phyloP scores from a whole-genome alignment of 2,797 vertebrate genomes.

The Amblyraja radiata region DNA sequence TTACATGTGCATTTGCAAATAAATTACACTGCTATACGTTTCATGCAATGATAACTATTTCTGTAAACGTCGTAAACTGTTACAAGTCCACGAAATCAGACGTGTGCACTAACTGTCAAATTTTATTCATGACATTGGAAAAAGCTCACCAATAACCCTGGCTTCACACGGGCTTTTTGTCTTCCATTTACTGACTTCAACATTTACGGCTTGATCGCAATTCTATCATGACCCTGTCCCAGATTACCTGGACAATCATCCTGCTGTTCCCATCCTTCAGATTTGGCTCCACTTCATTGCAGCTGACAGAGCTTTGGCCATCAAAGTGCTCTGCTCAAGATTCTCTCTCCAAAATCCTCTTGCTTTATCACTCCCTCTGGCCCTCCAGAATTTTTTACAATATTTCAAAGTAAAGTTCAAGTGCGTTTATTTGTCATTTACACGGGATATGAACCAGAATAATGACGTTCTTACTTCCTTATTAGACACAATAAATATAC shows the following conservation, averaged over 20 bases:
- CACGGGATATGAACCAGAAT: no score
- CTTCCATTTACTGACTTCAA: background rate
- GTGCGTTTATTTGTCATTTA: no score
- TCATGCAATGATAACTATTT: background rate
- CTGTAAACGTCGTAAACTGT: no score
- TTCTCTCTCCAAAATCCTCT: background rate
- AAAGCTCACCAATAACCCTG: background rate
- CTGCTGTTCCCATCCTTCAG: background rate
- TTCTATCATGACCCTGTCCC: background rate
- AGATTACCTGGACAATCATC: background rate
- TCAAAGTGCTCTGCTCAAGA: background rate
- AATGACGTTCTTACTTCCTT: no score
- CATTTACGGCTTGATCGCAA: background rate
- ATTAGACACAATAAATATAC: no score
- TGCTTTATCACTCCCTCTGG: background rate
- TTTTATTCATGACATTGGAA: background rate
- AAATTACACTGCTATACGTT: background rate
- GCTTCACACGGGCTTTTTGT: background rate
- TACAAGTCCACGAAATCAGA: background rate
- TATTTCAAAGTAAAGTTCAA: no score
- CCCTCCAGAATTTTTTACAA: background rate
- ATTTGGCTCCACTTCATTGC: background rate
- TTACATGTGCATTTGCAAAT: background rate
- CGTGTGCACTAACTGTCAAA: background rate
- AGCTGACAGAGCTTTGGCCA: background rate